Evolutionary conservation across 1,140 invertebrate species (phyloP).

Genomic region (Carcinoscorpius rotundicauda): DNA sequence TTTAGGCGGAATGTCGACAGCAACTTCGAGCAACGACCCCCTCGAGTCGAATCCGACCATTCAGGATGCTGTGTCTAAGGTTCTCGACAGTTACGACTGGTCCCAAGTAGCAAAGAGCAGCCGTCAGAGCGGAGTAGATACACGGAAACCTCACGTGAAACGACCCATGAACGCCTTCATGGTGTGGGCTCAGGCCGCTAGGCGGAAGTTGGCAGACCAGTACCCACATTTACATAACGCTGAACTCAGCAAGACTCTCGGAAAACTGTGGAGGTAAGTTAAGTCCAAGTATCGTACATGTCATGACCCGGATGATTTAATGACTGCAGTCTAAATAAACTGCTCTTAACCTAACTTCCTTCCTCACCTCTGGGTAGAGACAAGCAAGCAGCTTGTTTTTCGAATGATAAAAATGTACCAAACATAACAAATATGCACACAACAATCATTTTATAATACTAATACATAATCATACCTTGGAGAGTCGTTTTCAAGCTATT

Average conservation of each 20-base stretch:
- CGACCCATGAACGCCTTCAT: constrained; percentile 90
- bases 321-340: no score
- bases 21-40: not conserved
- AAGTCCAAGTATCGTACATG: not conserved
- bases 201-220: constrained; percentile 68
- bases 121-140: constrained; percentile 23
- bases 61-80: constrained; percentile 31
- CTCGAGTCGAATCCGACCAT: constrained; percentile 5
- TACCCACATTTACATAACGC: constrained; percentile 87
- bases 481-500: no score
- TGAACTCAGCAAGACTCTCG: constrained; percentile 78
- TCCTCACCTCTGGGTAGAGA: no score
- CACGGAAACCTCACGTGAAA: constrained; percentile 62
- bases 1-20: no score
- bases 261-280: constrained; percentile 73
- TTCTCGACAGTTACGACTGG: constrained; percentile 61
- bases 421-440: no score
- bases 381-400: no score
- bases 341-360: constrained; percentile 1
- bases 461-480: no score
- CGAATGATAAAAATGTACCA: no score
- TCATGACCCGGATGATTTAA: no score
- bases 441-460: no score
- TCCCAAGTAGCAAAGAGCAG: constrained; percentile 60
- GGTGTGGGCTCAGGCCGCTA: constrained; percentile 87